These are phyloP conservation scores for Platyrinchus mystaceus DNA, from an alignment of 2,797 vertebrate species.

Conservation along the genomic window DNA sequence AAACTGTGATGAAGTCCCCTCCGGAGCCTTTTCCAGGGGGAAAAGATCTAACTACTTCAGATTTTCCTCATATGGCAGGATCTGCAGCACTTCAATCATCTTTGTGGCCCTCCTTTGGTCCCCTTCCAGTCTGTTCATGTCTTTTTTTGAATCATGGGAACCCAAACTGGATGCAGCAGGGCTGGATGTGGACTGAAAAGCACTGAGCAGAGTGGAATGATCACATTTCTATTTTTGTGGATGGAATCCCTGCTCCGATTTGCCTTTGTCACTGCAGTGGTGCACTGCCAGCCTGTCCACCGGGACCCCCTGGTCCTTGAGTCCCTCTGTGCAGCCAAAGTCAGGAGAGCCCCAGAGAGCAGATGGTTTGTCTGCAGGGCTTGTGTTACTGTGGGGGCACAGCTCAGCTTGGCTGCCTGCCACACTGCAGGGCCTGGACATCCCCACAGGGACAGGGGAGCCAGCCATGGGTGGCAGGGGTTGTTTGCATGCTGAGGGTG, in stretches of 20 bases:
- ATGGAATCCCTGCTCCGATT: not conserved
- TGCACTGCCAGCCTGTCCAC: not conserved
- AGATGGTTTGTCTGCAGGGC: not conserved
- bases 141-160: not conserved
- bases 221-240: not conserved
- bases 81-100: not conserved
- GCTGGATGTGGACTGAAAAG: not conserved
- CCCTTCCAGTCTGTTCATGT: not conserved
- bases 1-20: not conserved
- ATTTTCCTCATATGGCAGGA: not conserved
- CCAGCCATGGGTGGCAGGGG: not conserved
- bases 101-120: not conserved
- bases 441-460: not conserved
- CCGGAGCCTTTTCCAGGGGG: not conserved
- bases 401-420: not conserved
- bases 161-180: not conserved
- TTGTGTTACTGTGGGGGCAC: not conserved
- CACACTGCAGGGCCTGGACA: not conserved
- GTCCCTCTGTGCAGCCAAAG: not conserved
- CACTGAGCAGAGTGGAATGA: not conserved
- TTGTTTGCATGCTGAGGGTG: fast-evolving
- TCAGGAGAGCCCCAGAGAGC: not conserved
- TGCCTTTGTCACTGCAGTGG: not conserved
- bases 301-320: not conserved
- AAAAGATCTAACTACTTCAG: not conserved